A percentile compares a stretch with the other conserved stretches of the same genome.
These are phyloP conservation scores for Leucophenga varia DNA, from an alignment of 1,140 invertebrate genomes.

Conservation along the genomic window DNA sequence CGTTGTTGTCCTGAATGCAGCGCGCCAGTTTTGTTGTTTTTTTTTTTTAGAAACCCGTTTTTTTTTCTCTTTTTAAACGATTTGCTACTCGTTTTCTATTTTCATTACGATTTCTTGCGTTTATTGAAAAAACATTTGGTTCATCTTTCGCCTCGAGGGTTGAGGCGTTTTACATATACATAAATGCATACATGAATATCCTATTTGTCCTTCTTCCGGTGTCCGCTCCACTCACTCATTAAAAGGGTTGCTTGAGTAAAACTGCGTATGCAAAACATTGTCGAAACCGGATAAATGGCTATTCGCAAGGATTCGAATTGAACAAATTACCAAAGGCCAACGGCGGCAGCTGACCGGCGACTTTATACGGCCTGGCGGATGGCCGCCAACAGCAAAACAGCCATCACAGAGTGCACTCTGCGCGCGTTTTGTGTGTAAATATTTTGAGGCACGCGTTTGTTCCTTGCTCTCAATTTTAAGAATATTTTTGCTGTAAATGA, in stretches of 20 bases:
- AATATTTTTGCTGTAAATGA: too few species aligned
- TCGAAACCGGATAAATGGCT: background rate
- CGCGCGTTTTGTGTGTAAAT: slow-evolving; percentile 50
- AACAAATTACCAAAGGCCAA: slow-evolving; percentile 52
- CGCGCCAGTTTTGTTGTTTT: too few species aligned
- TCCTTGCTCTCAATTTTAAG: slow-evolving; percentile 51
- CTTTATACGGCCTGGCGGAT: slow-evolving; percentile 23
- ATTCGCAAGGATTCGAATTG: slow-evolving; percentile 21
- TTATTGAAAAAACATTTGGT: too few species aligned
- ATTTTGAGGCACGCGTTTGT: slow-evolving; percentile 53
- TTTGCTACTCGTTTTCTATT: too few species aligned
- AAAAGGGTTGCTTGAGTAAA: slow-evolving; percentile 33
- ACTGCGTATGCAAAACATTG: slow-evolving; percentile 3
- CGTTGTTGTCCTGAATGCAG: too few species aligned
- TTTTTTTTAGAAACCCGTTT: too few species aligned
- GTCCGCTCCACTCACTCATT: too few species aligned
- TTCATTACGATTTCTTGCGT: too few species aligned
- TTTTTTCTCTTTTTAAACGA: too few species aligned
- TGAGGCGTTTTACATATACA: too few species aligned
- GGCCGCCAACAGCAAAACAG: slow-evolving; percentile 11
- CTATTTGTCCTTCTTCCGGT: too few species aligned
- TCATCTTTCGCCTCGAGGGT: background rate
- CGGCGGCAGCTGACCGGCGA: slow-evolving; percentile 35
- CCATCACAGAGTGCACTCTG: slow-evolving; percentile 17
- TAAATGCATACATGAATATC: too few species aligned